phyloP scores from a whole-genome alignment of 1,140 invertebrate species.

The Antheraea mylitta region DNA sequence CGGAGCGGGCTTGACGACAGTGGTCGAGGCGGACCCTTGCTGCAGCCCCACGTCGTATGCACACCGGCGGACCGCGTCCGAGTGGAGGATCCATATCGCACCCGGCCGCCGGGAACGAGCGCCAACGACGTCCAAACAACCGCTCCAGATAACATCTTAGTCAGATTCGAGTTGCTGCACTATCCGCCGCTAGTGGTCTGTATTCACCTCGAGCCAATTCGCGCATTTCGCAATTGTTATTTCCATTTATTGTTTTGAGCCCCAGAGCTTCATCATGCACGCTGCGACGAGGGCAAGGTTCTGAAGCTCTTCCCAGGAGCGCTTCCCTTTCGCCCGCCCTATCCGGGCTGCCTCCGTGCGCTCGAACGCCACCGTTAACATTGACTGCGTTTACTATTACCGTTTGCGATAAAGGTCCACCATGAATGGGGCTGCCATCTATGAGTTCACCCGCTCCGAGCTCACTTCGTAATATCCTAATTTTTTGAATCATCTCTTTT shows the following conservation, averaged over 20 bases:
- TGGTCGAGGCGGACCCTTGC: constrained; percentile 63
- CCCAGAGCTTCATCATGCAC: constrained; percentile 76
- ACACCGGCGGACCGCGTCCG: constrained; percentile 62
- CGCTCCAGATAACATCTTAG: constrained; percentile 82
- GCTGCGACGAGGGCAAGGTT: constrained; percentile 76
- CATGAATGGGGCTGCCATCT: constrained; percentile 70
- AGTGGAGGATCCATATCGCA: constrained; percentile 77
- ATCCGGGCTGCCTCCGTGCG: constrained; percentile 66
- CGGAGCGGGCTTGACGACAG: constrained; percentile 70
- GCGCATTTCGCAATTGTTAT: constrained; percentile 88
- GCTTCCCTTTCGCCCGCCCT: constrained; percentile 78
- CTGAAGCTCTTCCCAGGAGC: constrained; percentile 73
- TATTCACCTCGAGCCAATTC: constrained; percentile 77
- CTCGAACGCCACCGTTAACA: constrained; percentile 71
- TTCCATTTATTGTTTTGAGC: constrained; percentile 83
- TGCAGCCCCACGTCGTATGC: constrained; percentile 47
- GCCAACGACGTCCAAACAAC: constrained; percentile 80
- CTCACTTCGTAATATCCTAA: constrained; percentile 81
- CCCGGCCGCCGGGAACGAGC: constrained; percentile 67
- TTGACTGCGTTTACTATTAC: constrained; percentile 74
- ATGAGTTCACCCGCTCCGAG: constrained; percentile 70
- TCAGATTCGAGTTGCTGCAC: constrained; percentile 81
- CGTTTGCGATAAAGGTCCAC: constrained; percentile 68
- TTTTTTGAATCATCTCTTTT: constrained; percentile 94
- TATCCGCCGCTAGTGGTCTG: constrained; percentile 78